Evolutionary conservation across 2,888 invertebrate genomes (phyloP), one percentile per base, ranked within the genome.

Genomic region (Allophyes oxyacanthae): DNA sequence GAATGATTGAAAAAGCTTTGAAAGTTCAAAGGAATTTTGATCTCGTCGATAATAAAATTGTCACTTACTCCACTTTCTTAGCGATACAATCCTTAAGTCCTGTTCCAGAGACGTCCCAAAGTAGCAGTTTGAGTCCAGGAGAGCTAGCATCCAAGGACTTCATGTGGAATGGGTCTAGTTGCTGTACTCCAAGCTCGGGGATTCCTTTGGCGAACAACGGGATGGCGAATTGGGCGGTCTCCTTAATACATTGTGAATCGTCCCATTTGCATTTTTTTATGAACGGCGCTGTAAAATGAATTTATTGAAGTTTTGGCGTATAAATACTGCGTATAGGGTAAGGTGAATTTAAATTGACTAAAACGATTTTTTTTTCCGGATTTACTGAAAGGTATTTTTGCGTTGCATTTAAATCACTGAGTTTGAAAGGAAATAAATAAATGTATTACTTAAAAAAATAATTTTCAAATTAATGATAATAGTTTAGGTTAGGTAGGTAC

Each of bases 31-130:
- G 6, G 1, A 6, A 28, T 6, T 28, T 8, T 30, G 20, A 38
- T 2, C 8, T 14, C 13, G 43, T 25, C 20, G 41, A 13, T 6
- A 26, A 7, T 4, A 5, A 33, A 13, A 2, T 0, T 4, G 11
- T 4, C 49, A 87, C 87, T 84, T 77, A 90, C 90, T 77, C 48
- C 0, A 84, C 34, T 69, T 82, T 87, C 53, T 84, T 84, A 0
- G 73, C 68, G 4, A 68, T 5, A 53, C 86, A 87, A 9, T 78
- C 61, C 15, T 78, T 84, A 1, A 90, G 64, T 6, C 89, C 89
- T 0, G 61, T 82, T 1, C 80, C 68, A 0, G 60, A 73, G 0
- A 82, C 43, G 15, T 90, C 81, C 6, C 56, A 68, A 0, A 90
- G 11, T 0, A 72, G 10, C 1, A 90, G 64, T 6, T 79, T 83